Percentiles rank a stretch among this genome's conserved stretches.
Conservation (phyloP, 2,797 vertebrate genomes). For the Clamator glandarius region DNA sequence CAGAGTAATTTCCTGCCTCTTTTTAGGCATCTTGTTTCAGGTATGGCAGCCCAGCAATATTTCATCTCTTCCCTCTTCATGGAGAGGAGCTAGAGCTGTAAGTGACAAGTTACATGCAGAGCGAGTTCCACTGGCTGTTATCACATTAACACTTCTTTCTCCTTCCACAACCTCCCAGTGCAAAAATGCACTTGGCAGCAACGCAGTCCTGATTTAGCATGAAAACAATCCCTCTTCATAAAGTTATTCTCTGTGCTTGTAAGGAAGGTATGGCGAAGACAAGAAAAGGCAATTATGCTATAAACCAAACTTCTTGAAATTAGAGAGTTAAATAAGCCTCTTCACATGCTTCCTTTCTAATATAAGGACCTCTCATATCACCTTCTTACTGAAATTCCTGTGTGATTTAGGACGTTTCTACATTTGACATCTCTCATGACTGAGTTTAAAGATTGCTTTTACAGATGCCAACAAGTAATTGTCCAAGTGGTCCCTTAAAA, state of each 20-base stretch:
- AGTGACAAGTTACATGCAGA: neutral
- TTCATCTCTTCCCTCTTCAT: neutral
- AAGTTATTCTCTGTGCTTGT: neutral
- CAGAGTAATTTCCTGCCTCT: neutral
- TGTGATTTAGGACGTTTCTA: neutral
- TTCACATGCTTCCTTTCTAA: neutral
- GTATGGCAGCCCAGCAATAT: neutral
- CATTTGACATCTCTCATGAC: neutral
- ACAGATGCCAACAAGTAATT: neutral
- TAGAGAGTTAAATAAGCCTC: neutral
- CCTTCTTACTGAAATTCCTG: neutral
- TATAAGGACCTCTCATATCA: neutral
- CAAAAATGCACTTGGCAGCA: slow-evolving; percentile 38
- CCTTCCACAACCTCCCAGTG: neutral
- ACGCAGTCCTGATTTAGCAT: neutral
- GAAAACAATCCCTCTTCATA: slow-evolving; percentile 4
- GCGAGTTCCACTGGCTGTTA: neutral
- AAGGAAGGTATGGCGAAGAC: neutral
- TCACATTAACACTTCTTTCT: slow-evolving; percentile 35
- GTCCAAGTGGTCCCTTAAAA: neutral
- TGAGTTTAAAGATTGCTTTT: neutral
- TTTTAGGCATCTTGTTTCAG: neutral
- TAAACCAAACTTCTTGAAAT: neutral
- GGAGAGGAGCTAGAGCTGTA: neutral
- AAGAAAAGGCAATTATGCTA: neutral